Conservation (phyloP, 1,140 invertebrate genomes). For the Eurosta solidaginis region DNA sequence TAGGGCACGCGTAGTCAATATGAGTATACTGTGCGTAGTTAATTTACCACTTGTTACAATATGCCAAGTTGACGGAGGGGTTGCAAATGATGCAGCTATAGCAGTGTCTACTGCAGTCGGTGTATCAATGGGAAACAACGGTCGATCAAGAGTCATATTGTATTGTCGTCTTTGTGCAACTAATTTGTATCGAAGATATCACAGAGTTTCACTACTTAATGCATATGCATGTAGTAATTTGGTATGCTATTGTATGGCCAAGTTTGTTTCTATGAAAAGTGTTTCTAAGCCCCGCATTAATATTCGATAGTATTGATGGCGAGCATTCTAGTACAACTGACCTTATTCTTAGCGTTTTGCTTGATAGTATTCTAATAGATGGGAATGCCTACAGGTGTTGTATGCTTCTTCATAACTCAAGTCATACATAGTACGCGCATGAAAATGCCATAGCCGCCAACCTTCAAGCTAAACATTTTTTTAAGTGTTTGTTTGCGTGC, state of each 20-base stretch:
- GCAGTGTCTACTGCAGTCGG: slow-evolving; percentile 42
- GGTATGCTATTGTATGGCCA: too few species aligned
- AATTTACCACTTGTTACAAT: not conserved
- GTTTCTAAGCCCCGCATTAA: not conserved
- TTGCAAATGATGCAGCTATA: slow-evolving; percentile 39
- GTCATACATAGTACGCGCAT: too few species aligned
- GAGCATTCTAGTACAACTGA: not conserved
- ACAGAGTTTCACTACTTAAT: too few species aligned
- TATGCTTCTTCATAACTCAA: not conserved
- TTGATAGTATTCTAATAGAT: not conserved
- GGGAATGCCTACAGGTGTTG: not conserved
- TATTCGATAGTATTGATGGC: slow-evolving; percentile 1
- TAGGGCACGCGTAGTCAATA: slow-evolving; percentile 35
- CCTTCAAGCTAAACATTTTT: too few species aligned
- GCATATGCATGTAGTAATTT: too few species aligned
- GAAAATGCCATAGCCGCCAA: too few species aligned
- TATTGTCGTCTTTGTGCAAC: not conserved
- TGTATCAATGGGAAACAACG: slow-evolving; percentile 53
- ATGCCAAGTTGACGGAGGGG: slow-evolving; percentile 27
- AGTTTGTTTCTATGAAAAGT: not conserved
- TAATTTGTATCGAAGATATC: not conserved
- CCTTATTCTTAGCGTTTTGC: not conserved
- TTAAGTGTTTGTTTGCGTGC: too few species aligned
- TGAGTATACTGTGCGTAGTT: not conserved
- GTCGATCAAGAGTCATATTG: slow-evolving; percentile 42